Conservation (phyloP, 2,797 vertebrate species). For the Sebastes cheni region DNA sequence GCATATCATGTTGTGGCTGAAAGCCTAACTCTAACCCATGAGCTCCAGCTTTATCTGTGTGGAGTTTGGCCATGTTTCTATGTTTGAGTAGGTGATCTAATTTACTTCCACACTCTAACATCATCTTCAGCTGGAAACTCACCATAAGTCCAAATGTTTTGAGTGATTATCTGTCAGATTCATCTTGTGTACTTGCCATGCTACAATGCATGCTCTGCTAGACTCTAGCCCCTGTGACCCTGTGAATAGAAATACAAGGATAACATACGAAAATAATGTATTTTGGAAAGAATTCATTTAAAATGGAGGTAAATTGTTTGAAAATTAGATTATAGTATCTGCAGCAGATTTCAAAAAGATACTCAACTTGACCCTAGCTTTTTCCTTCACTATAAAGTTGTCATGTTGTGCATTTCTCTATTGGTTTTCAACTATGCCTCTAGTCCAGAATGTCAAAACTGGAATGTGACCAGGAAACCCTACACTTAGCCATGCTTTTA, state of each 20-base stretch:
- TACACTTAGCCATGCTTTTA: conserved; percentile 35
- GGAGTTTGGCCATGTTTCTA: background rate
- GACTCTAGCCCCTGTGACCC: background rate
- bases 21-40: background rate
- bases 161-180: background rate
- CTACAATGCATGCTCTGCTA: background rate
- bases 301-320: conserved; percentile 21
- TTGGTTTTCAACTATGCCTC: conserved; percentile 9
- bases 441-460: conserved; percentile 26
- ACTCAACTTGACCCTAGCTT: background rate
- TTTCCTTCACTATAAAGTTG: conserved; percentile 17
- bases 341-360: background rate
- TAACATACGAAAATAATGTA: background rate
- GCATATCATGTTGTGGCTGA: background rate
- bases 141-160: background rate
- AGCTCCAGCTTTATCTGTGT: background rate
- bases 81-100: background rate
- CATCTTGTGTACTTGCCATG: background rate
- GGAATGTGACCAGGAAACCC: conserved; percentile 37
- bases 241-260: background rate
- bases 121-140: background rate
- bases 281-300: conserved; percentile 7
- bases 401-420: conserved; percentile 17
- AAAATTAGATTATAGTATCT: background rate
- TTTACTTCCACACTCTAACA: background rate